Evolutionary conservation across 2,888 invertebrate species (phyloP), one percentile per base, ranked within the genome.

Genomic region (Lithophane semibrunnea): DNA sequence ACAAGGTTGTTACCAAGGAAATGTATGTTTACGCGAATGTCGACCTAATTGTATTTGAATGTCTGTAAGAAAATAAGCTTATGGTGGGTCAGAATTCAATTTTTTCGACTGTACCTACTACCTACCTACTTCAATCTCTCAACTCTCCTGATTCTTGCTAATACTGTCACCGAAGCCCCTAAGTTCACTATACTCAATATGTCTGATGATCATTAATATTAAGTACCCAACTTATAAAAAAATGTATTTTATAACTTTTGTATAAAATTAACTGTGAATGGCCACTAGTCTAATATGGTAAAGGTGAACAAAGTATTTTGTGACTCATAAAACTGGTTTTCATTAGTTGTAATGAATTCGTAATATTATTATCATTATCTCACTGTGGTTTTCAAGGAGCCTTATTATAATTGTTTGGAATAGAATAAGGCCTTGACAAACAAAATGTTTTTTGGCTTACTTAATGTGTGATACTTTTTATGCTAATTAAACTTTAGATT

Each of bases 291-390:
- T n/a, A 7, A 67, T 18, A 81, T 54, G 47, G 71, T 67, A 70
- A 75, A 80, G 64, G 52, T 66, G 64, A 67, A 24, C 10, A 58
- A 66, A 66, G 52, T 63, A 56, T 75, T 52, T 49, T 65, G 42
- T 82, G 82, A 84, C 21, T 87, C 81, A 82, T n/a, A 74, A 65
- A 79, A 86, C 84, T 24, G 60, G 79, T 84, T 80, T 80, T 77
- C 13, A 37, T 70, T 61, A 64, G 42, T 65, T 67, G 58, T 73
- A 85, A 78, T 76, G 47, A 77, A 79, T 82, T 82, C 79, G 75
- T 76, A 71, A 64, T 73, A 37, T 61, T 82, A 73, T 73, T 71
- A 79, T 66, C 60, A 68, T 65, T 24, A 70, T 75, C 49, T 75
- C 65, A 66, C 71, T 82, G 63, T 78, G 52, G 13, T 70, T 74